Evolutionary conservation across 1,140 invertebrate species (phyloP), one percentile per base, ranked within the genome.

Genomic region (Trialeurodes vaporariorum): DNA sequence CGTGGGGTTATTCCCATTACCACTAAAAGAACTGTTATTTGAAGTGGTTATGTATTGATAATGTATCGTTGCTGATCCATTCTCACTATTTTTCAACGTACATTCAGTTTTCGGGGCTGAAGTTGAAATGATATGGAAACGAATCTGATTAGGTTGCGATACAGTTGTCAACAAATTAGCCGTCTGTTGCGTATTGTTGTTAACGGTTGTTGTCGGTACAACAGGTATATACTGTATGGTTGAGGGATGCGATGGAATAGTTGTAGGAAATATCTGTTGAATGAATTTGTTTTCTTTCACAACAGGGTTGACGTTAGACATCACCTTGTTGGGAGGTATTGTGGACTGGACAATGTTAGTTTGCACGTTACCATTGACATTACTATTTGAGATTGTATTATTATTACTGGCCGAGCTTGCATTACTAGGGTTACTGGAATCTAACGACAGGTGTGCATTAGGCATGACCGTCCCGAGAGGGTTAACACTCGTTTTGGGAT

Each of bases 191-290:
- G 34, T 49, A n/a, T n/a, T n/a, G 34, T 24, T 64, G 9, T 22
- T 22, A 17, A 49, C 40, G 25, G 63, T 34, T 23, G 63, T 26
- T 25, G 64, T 68, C 13, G 67, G 70, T 58, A 68, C 27, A 27
- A 71, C 66, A 40, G 70, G 70, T 59, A 71, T 71, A 59, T 71
- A 71, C 61, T 71, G 74, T 58, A 75, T 75, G 11, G 74, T 75
- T 21, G 74, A 75, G 11, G 73, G 73, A 62, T 74, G 73, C 22
- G 74, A 70, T 12, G 73, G 70, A 63, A 73, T 73, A 59, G 71
- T 73, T 21, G 73, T 72, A 49, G 73, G 72, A 66, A 73, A 73
- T 17, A 72, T 72, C 64, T 72, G 70, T 17, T 72, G 71, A 23
- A 65, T 49, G 34, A 49, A 49, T 49, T 49, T 49, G 17, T 17